These are phyloP conservation scores for Muricea muricata DNA, from an alignment of 92 coral and sea anemone genomes.

Conservation along the genomic window DNA sequence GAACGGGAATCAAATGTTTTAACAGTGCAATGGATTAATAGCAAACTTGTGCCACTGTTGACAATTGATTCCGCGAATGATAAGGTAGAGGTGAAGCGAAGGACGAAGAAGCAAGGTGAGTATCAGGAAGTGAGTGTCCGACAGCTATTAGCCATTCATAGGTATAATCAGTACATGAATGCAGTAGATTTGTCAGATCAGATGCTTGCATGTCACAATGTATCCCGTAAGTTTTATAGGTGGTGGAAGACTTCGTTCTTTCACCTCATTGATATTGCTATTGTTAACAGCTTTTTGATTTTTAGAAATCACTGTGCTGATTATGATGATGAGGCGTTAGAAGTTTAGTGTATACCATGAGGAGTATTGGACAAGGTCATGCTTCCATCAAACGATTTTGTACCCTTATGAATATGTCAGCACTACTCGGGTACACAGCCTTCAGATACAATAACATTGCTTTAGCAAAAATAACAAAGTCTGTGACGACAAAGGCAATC, in stretches of 20 bases:
- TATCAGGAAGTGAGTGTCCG: constrained; percentile 55
- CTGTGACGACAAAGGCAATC: no score
- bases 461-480: no score
- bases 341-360: no score
- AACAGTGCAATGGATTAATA: constrained; percentile 62
- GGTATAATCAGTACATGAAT: constrained; percentile 69
- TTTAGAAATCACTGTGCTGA: no score
- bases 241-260: constrained; percentile 77
- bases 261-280: constrained; percentile 63
- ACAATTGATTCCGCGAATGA: constrained; percentile 68
- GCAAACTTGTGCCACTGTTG: constrained; percentile 62
- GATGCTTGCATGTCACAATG: constrained; percentile 27
- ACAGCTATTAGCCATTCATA: constrained; percentile 36
- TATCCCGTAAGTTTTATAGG: constrained; percentile 46
- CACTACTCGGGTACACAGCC: no score
- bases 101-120: constrained; percentile 45
- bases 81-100: constrained; percentile 33
- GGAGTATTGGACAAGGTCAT: no score
- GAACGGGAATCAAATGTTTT: constrained; percentile 54
- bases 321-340: no score
- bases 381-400: no score
- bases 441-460: no score
- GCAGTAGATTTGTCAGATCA: constrained; percentile 66
- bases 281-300: constrained; percentile 40
- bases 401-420: no score